Evolutionary conservation across 2,113 vertebrate genomes (phyloP).

Genomic region (Sclerurus mexicanus): DNA sequence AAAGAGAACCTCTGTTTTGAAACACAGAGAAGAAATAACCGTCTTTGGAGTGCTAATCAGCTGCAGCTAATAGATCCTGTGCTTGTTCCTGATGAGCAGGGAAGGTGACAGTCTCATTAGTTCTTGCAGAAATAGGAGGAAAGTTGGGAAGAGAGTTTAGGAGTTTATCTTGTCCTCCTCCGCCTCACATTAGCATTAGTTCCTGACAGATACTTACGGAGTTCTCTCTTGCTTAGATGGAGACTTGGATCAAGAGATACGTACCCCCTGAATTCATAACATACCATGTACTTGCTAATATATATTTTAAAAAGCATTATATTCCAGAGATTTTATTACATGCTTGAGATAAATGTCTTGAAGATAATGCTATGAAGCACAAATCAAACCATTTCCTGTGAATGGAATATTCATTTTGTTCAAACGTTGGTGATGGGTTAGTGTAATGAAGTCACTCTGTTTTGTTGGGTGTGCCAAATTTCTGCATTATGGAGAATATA

Average conservation of each 20-base stretch:
- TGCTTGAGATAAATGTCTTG: not conserved
- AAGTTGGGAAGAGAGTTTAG: not conserved
- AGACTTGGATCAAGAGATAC: not conserved
- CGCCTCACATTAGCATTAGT: not conserved
- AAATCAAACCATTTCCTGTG: not conserved
- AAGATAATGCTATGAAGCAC: not conserved
- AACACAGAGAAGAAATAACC: not conserved
- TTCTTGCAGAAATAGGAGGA: not conserved
- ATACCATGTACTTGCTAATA: rapidly evolving
- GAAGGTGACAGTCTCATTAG: not conserved
- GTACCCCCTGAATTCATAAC: not conserved
- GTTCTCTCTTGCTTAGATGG: not conserved
- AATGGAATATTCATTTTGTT: not conserved
- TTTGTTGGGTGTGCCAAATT: not conserved
- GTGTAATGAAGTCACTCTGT: not conserved
- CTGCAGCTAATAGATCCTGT: not conserved
- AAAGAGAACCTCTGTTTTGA: not conserved
- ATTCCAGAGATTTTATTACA: not conserved
- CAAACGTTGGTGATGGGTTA: not conserved
- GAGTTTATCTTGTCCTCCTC: not conserved
- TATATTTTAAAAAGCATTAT: not conserved
- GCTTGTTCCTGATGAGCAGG: not conserved
- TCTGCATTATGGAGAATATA: not conserved
- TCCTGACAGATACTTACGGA: not conserved
- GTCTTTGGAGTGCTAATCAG: not conserved